A percentile compares a stretch with the other conserved stretches of the same genome.
phyloP scores from a whole-genome alignment of 2,888 invertebrate genomes.

The Trachelus troglodyta region DNA sequence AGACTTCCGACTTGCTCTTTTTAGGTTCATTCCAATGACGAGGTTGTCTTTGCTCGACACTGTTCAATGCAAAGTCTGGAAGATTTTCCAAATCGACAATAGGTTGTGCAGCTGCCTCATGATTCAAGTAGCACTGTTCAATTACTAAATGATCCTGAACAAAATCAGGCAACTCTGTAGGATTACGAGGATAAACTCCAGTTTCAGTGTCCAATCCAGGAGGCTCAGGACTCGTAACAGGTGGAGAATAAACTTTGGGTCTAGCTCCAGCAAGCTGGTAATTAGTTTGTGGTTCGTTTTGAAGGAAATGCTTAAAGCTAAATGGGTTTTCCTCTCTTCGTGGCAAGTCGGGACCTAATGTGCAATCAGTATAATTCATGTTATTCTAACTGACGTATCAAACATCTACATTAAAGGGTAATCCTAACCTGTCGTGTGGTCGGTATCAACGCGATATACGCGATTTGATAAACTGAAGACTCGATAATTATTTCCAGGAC shows the following conservation, averaged over 20 bases:
- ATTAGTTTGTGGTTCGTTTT: constrained; percentile 73
- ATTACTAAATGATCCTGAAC: constrained; percentile 90
- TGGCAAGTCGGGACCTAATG: constrained; percentile 64
- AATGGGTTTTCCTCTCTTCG: constrained; percentile 82
- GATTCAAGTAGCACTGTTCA: constrained; percentile 77
- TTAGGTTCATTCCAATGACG: constrained; percentile 23
- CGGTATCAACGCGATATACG: constrained; percentile 29
- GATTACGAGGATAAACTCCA: constrained; percentile 68
- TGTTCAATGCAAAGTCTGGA: constrained; percentile 76
- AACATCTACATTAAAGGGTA: neutral
- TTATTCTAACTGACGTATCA: neutral
- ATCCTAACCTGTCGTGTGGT: constrained; percentile 43
- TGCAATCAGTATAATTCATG: neutral
- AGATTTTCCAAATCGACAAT: constrained; percentile 75
- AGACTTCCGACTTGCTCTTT: constrained; percentile 19
- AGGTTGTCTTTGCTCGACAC: constrained; percentile 51
- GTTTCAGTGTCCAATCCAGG: constrained; percentile 69
- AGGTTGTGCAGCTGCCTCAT: constrained; percentile 57
- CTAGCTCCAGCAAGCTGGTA: constrained; percentile 81
- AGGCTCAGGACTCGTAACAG: constrained; percentile 65
- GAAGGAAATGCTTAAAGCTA: constrained; percentile 87
- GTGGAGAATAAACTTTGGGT: constrained; percentile 75
- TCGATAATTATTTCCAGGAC: constrained; percentile 10
- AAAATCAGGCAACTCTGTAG: constrained; percentile 84
- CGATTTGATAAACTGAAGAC: constrained; percentile 26